A percentile compares a stretch with the other conserved stretches of the same genome.
phyloP scores from a whole-genome alignment of 1,140 invertebrate species.

The Melitaea cinxia region DNA sequence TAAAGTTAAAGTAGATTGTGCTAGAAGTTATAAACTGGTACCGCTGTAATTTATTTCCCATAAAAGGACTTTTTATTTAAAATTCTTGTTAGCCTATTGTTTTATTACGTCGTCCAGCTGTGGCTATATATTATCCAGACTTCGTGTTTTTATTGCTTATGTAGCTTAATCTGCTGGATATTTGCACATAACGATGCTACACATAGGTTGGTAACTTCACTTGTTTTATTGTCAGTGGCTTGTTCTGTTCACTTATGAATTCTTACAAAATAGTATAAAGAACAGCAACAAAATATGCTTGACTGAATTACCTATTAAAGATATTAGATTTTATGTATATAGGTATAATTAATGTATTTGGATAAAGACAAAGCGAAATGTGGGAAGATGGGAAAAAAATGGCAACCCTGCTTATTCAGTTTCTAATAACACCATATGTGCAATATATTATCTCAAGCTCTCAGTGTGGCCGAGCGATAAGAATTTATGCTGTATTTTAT shows the following conservation, averaged over 20 bases:
- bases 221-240: neutral
- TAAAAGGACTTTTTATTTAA: no score
- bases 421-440: conserved; percentile 2
- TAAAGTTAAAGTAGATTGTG: no score
- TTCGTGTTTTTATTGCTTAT: neutral
- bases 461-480: conserved; percentile 5
- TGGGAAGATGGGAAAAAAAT: neutral
- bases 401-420: neutral
- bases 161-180: neutral
- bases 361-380: no score
- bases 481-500: neutral
- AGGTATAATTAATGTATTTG: no score
- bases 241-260: neutral
- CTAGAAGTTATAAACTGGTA: no score
- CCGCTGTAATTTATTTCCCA: no score
- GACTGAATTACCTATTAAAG: no score
- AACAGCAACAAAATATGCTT: neutral
- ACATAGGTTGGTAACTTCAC: neutral
- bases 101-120: no score
- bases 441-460: neutral
- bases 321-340: neutral
- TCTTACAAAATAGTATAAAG: no score
- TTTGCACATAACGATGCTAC: neutral
- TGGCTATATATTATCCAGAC: no score
- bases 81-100: no score